phyloP scores from a whole-genome alignment of 2,797 vertebrate species.

The Pteronotus mesoamericanus region DNA sequence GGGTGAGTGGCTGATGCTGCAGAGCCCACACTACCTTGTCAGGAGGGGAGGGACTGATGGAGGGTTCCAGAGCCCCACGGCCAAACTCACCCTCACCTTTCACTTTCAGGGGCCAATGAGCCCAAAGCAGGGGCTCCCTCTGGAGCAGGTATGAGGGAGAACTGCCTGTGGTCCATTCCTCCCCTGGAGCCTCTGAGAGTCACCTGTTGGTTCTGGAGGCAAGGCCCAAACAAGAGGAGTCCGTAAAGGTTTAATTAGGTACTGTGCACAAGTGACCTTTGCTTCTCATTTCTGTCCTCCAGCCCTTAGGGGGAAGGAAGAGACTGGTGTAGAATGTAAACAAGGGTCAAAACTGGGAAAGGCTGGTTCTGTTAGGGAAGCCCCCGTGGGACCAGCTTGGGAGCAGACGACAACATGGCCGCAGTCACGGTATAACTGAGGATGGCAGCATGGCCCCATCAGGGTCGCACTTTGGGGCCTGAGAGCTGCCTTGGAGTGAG shows the following conservation, averaged over 20 bases:
- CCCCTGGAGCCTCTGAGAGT: background rate
- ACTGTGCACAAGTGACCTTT: background rate
- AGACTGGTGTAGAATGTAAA: constrained; percentile 11
- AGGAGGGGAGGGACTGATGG: background rate
- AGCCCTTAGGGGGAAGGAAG: background rate
- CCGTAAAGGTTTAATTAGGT: constrained; percentile 43
- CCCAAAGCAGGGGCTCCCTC: background rate
- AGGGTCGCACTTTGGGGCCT: background rate
- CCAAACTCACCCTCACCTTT: background rate
- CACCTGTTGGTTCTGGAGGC: background rate
- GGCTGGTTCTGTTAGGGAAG: background rate
- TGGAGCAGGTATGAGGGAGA: background rate
- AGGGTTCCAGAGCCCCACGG: background rate
- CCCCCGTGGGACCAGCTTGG: background rate
- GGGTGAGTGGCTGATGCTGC: background rate
- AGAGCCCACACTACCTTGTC: background rate
- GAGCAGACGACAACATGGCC: background rate
- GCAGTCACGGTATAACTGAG: background rate
- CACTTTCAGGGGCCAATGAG: background rate
- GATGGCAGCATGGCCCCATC: background rate
- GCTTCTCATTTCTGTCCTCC: constrained; percentile 7
- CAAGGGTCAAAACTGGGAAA: background rate
- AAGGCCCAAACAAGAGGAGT: background rate
- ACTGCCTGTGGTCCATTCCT: background rate
- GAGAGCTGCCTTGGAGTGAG: background rate